Percentiles rank a stretch among this genome's conserved stretches.
These are phyloP conservation scores for Pygoscelis adeliae DNA, from an alignment of 2,113 vertebrate genomes.

Conservation along the genomic window DNA sequence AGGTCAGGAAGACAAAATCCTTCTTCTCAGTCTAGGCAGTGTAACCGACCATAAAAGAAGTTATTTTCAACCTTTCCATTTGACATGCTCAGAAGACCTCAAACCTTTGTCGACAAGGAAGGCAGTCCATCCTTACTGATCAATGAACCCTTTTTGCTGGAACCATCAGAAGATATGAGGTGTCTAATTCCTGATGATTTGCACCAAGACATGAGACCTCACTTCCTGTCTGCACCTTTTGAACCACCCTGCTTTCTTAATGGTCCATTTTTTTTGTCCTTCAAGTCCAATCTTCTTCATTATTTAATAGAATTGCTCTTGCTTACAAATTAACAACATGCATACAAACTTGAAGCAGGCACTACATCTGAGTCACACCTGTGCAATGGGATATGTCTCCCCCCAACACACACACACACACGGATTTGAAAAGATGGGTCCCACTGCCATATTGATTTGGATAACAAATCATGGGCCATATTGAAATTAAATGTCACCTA, in stretches of 20 bases:
- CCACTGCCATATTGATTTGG: no score
- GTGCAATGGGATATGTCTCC: not conserved
- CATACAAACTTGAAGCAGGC: not conserved
- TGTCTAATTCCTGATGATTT: not conserved
- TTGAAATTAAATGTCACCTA: not conserved
- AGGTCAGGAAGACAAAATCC: slow-evolving; percentile 36
- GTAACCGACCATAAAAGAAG: not conserved
- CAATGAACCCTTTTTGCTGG: not conserved
- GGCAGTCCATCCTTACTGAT: not conserved
- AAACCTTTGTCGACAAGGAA: not conserved
- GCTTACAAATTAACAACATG: not conserved
- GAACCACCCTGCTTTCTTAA: not conserved
- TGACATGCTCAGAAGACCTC: not conserved
- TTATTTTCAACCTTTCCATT: not conserved
- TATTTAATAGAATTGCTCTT: not conserved
- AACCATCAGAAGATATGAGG: fast-evolving
- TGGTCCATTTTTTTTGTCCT: fast-evolving
- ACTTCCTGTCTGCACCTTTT: not conserved
- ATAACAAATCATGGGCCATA: not conserved
- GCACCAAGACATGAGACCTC: not conserved
- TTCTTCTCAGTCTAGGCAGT: not conserved
- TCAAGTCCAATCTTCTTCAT: not conserved
- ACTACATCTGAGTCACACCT: not conserved
- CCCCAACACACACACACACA: fast-evolving
- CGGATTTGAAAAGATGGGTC: not conserved